Evolutionary conservation across 2,797 vertebrate species (phyloP), one percentile per base, ranked within the genome.

Genomic region (Tangara arthus): DNA sequence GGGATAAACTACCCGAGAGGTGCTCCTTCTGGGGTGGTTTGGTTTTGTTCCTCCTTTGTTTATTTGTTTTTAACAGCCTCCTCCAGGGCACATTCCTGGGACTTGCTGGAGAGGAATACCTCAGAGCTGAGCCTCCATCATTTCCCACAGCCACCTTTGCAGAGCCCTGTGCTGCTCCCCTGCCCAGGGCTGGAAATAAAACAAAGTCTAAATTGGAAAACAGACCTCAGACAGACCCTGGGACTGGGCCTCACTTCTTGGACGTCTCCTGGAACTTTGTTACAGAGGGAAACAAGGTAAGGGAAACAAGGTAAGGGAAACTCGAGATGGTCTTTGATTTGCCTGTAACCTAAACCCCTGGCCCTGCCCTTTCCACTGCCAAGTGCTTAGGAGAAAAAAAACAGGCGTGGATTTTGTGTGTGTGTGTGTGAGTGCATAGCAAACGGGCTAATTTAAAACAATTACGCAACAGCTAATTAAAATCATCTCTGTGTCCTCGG

Each of bases 391-490:
- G 79, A 96, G 75, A 11, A 75, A 90, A 66, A 78, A 2, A 0
- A 90, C 24, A 53, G 34, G 27, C 78, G 49, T 16, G 13, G 37
- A 63, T 52, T 47, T 53, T n/a, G 18, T 75, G 3, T 39, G 28
- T 89, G 8, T n/a, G 19, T 56, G n/a, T n/a, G 77, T 30, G 88
- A 97, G 82, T n/a, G 59, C 64, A 44, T 47, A 60, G 64, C 89
- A 91, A 95, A 96, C 88, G 4, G 71, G 90, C 95, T 97, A 95
- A 98, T 98, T 97, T 97, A 97, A 97, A 97, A 96, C 96, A 97
- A 98, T 97, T 97, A 98, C 3, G 10, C 94, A 95, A 85, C 81
- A 93, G 95, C 96, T 98, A 98, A 98, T 98, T 98, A 97, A 97
- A 97, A 97, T 94, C 92, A 97, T 95, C 95, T 93, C 96, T 73